phyloP scores from a whole-genome alignment of 2,797 vertebrate species.

The Megaceryle alcyon region DNA sequence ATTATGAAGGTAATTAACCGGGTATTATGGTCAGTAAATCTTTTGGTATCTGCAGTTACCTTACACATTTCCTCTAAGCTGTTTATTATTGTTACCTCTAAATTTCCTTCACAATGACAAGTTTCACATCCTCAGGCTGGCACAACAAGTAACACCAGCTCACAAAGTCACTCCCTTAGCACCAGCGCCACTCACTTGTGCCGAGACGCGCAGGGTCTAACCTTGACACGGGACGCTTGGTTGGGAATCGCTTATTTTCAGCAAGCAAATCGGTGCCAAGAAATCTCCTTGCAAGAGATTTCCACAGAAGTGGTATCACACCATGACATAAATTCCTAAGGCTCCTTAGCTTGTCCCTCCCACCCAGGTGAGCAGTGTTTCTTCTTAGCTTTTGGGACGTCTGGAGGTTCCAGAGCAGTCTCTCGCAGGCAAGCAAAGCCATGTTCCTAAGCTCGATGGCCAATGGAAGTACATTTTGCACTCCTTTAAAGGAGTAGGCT shows the following conservation, averaged over 20 bases:
- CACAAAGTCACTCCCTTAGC: neutral
- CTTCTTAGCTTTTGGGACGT: neutral
- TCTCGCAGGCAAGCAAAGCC: neutral
- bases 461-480: neutral
- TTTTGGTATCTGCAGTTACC: constrained; percentile 18
- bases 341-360: neutral
- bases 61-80: constrained; percentile 1
- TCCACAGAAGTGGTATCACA: neutral
- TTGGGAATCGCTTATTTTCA: neutral
- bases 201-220: rapidly evolving
- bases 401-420: neutral
- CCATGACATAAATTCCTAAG: neutral
- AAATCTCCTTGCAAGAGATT: neutral
- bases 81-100: neutral
- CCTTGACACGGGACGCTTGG: neutral
- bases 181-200: neutral
- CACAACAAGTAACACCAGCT: neutral
- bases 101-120: neutral
- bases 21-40: constrained; percentile 25
- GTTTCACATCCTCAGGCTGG: neutral
- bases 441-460: neutral
- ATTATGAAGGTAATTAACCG: constrained; percentile 40
- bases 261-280: neutral
- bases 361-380: neutral
- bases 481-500: neutral